These are phyloP conservation scores for Platalea minor DNA, from an alignment of 2,797 vertebrate genomes.

Conservation along the genomic window DNA sequence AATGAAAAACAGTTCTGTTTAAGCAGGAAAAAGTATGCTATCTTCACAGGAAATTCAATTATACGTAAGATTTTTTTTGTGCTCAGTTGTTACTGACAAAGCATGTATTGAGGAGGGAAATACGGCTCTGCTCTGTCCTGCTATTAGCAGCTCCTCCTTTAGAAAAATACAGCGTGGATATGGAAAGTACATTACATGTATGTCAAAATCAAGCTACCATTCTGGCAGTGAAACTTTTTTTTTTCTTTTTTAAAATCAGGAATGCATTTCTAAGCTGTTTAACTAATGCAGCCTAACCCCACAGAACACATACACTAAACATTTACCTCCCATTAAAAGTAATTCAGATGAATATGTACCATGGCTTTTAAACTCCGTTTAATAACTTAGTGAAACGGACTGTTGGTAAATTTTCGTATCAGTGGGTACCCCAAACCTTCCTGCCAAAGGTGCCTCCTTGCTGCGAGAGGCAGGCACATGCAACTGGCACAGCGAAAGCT, in stretches of 20 bases:
- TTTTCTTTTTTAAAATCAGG: background rate
- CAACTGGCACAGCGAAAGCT: background rate
- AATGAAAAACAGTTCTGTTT: background rate
- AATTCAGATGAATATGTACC: background rate
- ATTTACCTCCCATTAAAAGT: background rate
- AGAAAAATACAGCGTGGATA: background rate
- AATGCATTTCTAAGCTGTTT: background rate
- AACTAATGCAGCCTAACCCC: background rate
- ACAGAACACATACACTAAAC: background rate
- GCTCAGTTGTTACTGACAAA: conserved; percentile 12
- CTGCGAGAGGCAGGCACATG: background rate
- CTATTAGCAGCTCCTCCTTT: conserved; percentile 2
- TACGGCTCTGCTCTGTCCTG: background rate
- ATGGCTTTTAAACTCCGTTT: background rate
- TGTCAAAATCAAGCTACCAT: conserved; percentile 3
- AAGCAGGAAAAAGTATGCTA: background rate
- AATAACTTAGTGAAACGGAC: background rate
- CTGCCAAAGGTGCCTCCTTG: background rate
- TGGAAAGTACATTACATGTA: background rate
- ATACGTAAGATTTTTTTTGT: background rate
- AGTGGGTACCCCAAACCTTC: background rate
- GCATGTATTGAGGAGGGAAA: background rate
- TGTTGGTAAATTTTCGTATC: background rate
- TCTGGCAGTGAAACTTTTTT: background rate
- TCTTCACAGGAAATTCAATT: conserved; percentile 51